Percentiles rank a stretch among this genome's conserved stretches.
These are phyloP conservation scores for Lordiphosa collinella DNA, from an alignment of 1,140 invertebrate genomes.

Conservation along the genomic window DNA sequence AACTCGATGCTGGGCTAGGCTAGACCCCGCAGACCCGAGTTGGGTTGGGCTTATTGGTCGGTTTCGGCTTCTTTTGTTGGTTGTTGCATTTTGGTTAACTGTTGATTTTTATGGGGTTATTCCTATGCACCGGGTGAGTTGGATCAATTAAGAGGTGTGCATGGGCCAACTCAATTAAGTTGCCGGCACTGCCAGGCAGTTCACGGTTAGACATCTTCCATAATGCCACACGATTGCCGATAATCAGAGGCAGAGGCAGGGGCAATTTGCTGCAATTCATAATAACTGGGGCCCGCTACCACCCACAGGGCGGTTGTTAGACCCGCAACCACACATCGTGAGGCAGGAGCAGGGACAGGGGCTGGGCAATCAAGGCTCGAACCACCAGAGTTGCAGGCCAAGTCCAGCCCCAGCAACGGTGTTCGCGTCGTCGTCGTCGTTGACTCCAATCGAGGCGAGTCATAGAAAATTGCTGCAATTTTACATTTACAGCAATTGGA, in stretches of 20 bases:
- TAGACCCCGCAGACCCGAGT: neutral
- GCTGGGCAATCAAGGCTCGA: constrained; percentile 37
- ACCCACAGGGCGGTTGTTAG: constrained; percentile 71
- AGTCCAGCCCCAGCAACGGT: constrained; percentile 16
- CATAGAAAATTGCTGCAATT: constrained; percentile 77
- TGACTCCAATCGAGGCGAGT: constrained; percentile 63
- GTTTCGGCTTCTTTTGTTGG: constrained; percentile 12
- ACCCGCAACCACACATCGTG: constrained; percentile 4
- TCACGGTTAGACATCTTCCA: constrained; percentile 46
- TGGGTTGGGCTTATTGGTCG: neutral
- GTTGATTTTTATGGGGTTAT: constrained; percentile 54
- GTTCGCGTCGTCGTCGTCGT: constrained; percentile 44
- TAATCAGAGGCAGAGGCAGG: constrained; percentile 30
- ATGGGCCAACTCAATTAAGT: constrained; percentile 59
- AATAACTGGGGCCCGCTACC: constrained; percentile 68
- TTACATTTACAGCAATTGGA: constrained; percentile 76
- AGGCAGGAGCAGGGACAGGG: constrained; percentile 7
- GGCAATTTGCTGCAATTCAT: constrained; percentile 70
- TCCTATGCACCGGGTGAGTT: constrained; percentile 28
- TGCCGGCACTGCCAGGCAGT: constrained; percentile 15
- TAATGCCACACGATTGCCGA: constrained; percentile 42
- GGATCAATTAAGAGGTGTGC: constrained; percentile 67
- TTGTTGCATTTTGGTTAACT: constrained; percentile 63
- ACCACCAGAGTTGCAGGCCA: constrained; percentile 34
- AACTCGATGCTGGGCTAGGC: constrained; percentile 26